Evolutionary conservation across 2,113 vertebrate species (phyloP).

Genomic region (Conger conger): DNA sequence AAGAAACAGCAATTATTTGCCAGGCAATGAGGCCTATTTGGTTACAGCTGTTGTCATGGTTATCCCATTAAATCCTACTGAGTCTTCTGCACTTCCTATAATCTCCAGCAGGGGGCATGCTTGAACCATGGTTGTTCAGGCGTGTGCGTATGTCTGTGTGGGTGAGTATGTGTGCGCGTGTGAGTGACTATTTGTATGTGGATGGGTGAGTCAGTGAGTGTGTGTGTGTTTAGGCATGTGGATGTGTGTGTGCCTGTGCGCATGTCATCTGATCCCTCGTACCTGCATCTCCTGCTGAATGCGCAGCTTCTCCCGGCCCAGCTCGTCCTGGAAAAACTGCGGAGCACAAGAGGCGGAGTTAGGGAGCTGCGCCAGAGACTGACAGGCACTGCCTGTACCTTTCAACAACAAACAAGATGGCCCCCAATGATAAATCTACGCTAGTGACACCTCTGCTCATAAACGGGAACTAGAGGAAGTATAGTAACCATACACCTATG

Average conservation of each 20-base stretch:
- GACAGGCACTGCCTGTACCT: neutral
- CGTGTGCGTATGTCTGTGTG: neutral
- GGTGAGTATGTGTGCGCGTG: neutral
- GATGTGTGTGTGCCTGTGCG: neutral
- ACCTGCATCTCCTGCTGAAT: slow-evolving; percentile 79
- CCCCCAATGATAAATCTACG: neutral
- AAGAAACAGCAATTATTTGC: neutral
- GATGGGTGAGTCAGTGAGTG: neutral
- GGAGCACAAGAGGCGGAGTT: neutral
- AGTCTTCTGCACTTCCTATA: neutral
- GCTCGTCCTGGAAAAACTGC: slow-evolving; percentile 75
- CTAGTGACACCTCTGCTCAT: neutral
- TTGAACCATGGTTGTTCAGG: slow-evolving; percentile 17
- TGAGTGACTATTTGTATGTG: neutral
- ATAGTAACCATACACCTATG: neutral
- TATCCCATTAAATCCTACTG: neutral
- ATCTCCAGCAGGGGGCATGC: slow-evolving; percentile 45
- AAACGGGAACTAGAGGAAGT: neutral
- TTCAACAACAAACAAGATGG: neutral
- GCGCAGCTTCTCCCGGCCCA: slow-evolving; percentile 69
- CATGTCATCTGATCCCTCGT: slow-evolving; percentile 17
- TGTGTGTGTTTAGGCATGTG: neutral
- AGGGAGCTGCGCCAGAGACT: neutral
- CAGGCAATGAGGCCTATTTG: neutral
- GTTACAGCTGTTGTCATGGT: neutral